These are phyloP conservation scores for Junco hyemalis DNA, from an alignment of 2,113 vertebrate genomes.

Conservation along the genomic window DNA sequence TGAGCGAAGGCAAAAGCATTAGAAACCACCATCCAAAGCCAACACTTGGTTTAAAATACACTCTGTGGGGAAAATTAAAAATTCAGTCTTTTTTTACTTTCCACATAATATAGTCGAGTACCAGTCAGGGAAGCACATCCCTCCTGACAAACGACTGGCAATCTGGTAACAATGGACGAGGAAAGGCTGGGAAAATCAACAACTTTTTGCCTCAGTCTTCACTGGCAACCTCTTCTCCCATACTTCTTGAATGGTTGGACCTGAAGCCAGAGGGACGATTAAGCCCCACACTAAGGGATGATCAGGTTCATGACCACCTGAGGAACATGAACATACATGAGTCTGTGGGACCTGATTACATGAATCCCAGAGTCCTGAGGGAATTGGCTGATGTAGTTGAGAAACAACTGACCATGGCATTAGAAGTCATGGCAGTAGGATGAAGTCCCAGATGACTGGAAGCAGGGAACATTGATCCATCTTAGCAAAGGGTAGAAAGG, in stretches of 20 bases:
- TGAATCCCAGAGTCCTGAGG: neutral
- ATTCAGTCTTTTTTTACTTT: no score
- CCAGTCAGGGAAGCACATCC: neutral
- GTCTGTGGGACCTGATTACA: neutral
- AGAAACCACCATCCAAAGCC: neutral
- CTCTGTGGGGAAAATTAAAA: neutral
- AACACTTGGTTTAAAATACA: neutral
- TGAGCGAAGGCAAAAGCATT: neutral
- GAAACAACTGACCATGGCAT: neutral
- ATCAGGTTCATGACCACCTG: neutral
- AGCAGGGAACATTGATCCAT: neutral
- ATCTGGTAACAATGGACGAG: accelerated
- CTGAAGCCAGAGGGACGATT: neutral
- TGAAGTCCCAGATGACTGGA: neutral
- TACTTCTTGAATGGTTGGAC: neutral
- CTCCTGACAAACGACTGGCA: neutral
- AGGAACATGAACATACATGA: neutral
- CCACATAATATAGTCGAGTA: neutral
- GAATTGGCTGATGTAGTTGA: neutral
- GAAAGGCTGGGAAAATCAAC: neutral
- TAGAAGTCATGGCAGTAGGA: neutral
- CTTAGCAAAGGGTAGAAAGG: neutral
- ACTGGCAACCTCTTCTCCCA: neutral
- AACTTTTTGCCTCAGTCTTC: neutral
- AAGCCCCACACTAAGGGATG: accelerated